A percentile compares a stretch with the other conserved stretches of the same genome.
Evolutionary conservation across 2,797 vertebrate genomes (phyloP).

Genomic region (Lagocephalus sceleratus): DNA sequence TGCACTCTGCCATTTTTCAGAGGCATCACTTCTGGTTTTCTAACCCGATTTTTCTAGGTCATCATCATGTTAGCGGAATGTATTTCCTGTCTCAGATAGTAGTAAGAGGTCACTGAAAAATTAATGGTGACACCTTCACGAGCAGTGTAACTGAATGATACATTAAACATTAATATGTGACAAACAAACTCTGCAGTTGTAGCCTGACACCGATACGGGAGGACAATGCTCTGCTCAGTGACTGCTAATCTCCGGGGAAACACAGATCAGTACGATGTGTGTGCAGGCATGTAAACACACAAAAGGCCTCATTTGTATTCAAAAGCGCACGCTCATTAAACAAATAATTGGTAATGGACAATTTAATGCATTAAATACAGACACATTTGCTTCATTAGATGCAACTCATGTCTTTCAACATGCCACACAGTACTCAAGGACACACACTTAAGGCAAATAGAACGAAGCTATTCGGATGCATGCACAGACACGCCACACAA

Average conservation of each 20-base stretch:
- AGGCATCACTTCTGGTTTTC: conserved; percentile 39
- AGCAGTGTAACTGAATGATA: conserved; percentile 53
- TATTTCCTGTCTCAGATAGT: conserved; percentile 36
- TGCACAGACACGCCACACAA: conserved; percentile 7
- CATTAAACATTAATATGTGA: conserved; percentile 62
- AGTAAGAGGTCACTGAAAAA: conserved; percentile 51
- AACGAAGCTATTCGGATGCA: conserved; percentile 20
- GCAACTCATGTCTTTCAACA: conserved; percentile 12
- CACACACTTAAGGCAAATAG: conserved; percentile 25
- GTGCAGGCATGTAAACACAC: conserved; percentile 22
- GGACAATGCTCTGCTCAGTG: conserved; percentile 16
- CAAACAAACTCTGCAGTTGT: conserved; percentile 55
- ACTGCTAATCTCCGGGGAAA: conserved; percentile 24
- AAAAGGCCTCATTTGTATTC: conserved; percentile 26
- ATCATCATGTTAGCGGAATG: conserved; percentile 32
- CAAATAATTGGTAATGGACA: conserved; percentile 30
- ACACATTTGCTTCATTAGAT: conserved; percentile 23
- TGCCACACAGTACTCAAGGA: conserved; percentile 21
- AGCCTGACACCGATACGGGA: conserved; percentile 40
- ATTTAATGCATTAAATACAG: conserved; percentile 23
- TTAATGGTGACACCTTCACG: conserved; percentile 60
- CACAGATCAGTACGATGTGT: conserved; percentile 26
- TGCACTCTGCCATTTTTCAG: conserved; percentile 42
- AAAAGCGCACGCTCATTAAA: conserved; percentile 26
- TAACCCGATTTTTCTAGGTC: conserved; percentile 52